Conservation (phyloP, 2,113 vertebrate genomes). For the Ramphastos sulfuratus region DNA sequence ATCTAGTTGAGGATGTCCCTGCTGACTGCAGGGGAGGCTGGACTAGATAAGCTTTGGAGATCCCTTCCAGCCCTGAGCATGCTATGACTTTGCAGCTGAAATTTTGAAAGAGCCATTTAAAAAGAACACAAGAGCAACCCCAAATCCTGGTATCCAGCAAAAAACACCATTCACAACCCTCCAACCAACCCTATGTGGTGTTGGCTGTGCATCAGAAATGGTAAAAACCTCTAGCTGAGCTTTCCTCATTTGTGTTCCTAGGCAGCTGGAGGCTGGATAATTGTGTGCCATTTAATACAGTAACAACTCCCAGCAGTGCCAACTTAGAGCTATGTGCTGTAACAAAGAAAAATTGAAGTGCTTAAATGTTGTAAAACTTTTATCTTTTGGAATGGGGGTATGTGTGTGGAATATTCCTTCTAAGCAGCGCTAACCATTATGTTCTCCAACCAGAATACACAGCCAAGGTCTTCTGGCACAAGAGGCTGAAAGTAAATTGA, state of each 20-base stretch:
- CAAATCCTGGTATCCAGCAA: too few relatives aligned
- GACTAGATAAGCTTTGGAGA: too few relatives aligned
- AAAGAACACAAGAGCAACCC: background rate
- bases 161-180: background rate
- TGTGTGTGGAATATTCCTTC: background rate
- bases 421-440: background rate
- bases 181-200: background rate
- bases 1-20: too few relatives aligned
- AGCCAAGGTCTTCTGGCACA: background rate
- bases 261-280: conserved; percentile 7
- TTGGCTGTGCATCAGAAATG: background rate
- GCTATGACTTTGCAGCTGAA: background rate
- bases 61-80: too few relatives aligned
- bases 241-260: background rate
- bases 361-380: conserved; percentile 26
- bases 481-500: background rate
- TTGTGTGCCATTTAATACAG: conserved; percentile 3
- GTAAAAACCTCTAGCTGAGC: conserved; percentile 23
- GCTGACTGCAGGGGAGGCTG: too few relatives aligned
- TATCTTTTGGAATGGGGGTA: background rate
- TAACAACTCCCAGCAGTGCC: conserved; percentile 9
- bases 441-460: conserved; percentile 16
- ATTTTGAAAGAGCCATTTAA: conserved; percentile 2
- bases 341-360: background rate
- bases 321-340: background rate